Evolutionary conservation across 1,140 invertebrate genomes (phyloP).

Genomic region (Drosophila obscura): DNA sequence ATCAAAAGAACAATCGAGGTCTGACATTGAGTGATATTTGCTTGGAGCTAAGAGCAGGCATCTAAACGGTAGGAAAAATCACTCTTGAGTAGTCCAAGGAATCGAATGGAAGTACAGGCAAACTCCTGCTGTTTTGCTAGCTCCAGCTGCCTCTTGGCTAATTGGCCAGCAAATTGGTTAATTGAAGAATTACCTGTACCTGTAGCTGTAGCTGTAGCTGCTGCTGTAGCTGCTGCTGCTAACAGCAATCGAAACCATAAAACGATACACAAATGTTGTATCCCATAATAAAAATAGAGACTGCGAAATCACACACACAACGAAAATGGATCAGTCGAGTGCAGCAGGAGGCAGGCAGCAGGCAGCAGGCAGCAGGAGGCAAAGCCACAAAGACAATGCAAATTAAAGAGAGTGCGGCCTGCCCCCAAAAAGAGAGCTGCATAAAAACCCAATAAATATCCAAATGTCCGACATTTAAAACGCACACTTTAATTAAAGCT

Average conservation of each 20-base stretch:
- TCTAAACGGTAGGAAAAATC: not conserved
- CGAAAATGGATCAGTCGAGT: conserved; percentile 6
- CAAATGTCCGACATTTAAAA: conserved; percentile 67
- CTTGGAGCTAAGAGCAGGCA: not conserved
- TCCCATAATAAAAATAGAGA: conserved; percentile 27
- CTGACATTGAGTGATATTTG: conserved; percentile 18
- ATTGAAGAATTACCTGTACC: conserved; percentile 51
- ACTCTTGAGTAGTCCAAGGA: not conserved
- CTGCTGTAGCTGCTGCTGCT: conserved; percentile 6
- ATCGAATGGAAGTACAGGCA: not conserved
- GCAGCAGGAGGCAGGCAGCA: conserved; percentile 8
- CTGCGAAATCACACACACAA: not conserved
- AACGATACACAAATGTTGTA: conserved; percentile 26
- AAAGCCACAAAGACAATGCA: conserved; percentile 38
- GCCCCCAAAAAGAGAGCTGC: conserved; percentile 8
- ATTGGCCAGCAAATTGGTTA: conserved; percentile 28
- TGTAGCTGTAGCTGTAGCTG: too few species aligned
- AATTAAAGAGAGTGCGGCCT: conserved; percentile 43
- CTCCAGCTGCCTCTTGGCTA: conserved; percentile 47
- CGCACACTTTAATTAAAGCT: conserved; percentile 78
- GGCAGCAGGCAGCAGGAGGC: not conserved
- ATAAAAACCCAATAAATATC: conserved; percentile 70
- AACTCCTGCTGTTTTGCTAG: conserved; percentile 6
- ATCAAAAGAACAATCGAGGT: conserved; percentile 28
- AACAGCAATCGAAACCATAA: conserved; percentile 5